Conservation (phyloP, 2,113 vertebrate species). For the Scopus umbretta region DNA sequence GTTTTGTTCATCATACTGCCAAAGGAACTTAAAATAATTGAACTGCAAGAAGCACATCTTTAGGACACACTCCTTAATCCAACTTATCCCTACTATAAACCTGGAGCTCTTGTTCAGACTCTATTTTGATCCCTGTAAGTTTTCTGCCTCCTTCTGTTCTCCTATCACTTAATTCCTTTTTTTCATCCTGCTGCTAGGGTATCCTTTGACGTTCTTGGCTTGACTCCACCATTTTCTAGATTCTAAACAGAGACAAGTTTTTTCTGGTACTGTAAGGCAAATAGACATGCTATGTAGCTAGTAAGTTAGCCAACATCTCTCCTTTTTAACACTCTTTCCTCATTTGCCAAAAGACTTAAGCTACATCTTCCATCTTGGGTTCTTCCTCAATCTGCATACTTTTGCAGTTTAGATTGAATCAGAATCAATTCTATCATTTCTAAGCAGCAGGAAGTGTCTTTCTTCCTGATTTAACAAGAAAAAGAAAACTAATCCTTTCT, state of each 20-base stretch:
- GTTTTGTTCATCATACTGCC: background rate
- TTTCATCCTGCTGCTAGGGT: background rate
- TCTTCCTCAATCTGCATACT: background rate
- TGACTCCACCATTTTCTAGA: background rate
- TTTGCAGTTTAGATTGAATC: background rate
- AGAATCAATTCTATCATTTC: background rate
- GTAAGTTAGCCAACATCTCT: background rate
- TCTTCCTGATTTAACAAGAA: background rate
- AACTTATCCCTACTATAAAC: background rate
- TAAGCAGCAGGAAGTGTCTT: background rate
- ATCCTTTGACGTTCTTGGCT: background rate
- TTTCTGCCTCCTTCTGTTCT: background rate
- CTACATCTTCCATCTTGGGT: background rate
- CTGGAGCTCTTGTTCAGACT: background rate
- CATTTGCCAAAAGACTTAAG: background rate
- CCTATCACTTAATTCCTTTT: background rate
- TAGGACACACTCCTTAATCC: background rate
- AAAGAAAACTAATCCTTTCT: background rate
- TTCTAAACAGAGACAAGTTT: background rate
- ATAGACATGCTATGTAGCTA: background rate
- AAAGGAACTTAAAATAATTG: background rate
- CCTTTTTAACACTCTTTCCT: background rate
- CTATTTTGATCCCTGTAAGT: background rate
- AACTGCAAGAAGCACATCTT: background rate
- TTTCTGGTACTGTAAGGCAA: background rate